These are phyloP conservation scores for Desoria tigrina DNA, from an alignment of 2,888 invertebrate genomes.

Conservation along the genomic window DNA sequence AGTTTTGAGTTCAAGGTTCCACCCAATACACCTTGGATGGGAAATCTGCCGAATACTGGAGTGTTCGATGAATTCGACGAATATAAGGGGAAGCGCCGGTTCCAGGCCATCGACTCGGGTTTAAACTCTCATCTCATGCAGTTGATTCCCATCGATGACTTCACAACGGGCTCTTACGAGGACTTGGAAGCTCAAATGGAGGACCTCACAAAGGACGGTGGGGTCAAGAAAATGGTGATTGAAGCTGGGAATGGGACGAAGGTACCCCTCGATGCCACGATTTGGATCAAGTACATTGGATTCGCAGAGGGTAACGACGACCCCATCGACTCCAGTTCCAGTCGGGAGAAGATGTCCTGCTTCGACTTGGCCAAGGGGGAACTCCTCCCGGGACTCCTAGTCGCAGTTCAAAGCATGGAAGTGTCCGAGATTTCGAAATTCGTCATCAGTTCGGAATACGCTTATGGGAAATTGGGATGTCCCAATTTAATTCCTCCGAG, in stretches of 20 bases:
- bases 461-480: conserved; percentile 13
- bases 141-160: neutral
- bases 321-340: conserved; percentile 3
- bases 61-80: neutral
- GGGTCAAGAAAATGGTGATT: neutral
- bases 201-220: conserved; percentile 1
- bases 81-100: neutral
- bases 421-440: conserved; percentile 13
- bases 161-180: neutral
- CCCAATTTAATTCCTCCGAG: conserved; percentile 1
- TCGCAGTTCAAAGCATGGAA: conserved; percentile 3
- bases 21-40: too few relatives aligned
- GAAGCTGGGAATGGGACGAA: neutral
- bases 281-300: conserved; percentile 2
- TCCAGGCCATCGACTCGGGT: neutral
- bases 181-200: neutral
- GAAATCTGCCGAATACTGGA: too few relatives aligned
- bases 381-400: neutral
- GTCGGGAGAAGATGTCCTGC: neutral
- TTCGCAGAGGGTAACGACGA: conserved; percentile 9
- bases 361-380: neutral
- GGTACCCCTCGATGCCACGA: neutral
- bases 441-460: neutral
- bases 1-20: too few relatives aligned
- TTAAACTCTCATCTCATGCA: neutral